Percentiles rank a stretch among this genome's conserved stretches.
Evolutionary conservation across 2,113 vertebrate species (phyloP).

Genomic region (Notothenia coriiceps): DNA sequence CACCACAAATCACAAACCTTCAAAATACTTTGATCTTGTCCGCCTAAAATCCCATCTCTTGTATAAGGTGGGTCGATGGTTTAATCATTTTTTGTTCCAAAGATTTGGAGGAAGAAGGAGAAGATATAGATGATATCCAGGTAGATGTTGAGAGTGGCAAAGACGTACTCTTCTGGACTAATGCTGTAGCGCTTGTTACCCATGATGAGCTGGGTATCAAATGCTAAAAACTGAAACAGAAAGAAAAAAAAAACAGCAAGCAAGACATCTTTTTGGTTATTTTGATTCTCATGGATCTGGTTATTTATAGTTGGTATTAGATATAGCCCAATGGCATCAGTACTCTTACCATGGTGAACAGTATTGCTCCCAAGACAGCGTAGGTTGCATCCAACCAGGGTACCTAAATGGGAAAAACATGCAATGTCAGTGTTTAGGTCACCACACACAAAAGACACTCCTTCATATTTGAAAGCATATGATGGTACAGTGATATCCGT

Average conservation of each 20-base stretch:
- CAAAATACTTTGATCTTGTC: constrained; percentile 13
- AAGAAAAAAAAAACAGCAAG: constrained; percentile 38
- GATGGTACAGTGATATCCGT: not conserved
- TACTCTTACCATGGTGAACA: constrained; percentile 91
- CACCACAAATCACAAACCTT: constrained; percentile 21
- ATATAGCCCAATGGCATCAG: not conserved
- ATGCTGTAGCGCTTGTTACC: constrained; percentile 90
- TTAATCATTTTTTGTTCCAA: constrained; percentile 90
- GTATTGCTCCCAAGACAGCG: constrained; percentile 88
- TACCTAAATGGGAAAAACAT: constrained; percentile 80
- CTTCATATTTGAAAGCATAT: not conserved
- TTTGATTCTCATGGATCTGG: not conserved
- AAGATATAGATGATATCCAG: constrained; percentile 96
- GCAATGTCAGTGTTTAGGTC: not conserved
- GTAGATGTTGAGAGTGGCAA: constrained; percentile 95
- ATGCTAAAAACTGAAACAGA: constrained; percentile 90
- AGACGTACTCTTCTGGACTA: constrained; percentile 95
- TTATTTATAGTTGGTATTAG: not conserved
- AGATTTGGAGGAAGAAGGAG: constrained; percentile 93
- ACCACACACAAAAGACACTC: not conserved
- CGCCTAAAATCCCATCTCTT: constrained; percentile 7
- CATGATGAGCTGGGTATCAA: constrained; percentile 95
- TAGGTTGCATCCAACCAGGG: constrained; percentile 91
- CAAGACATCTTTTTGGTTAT: not conserved
- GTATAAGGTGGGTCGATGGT: not conserved